Evolutionary conservation across 2,888 invertebrate genomes (phyloP), one percentile per base, ranked within the genome.

Genomic region (Morinoia aosen): DNA sequence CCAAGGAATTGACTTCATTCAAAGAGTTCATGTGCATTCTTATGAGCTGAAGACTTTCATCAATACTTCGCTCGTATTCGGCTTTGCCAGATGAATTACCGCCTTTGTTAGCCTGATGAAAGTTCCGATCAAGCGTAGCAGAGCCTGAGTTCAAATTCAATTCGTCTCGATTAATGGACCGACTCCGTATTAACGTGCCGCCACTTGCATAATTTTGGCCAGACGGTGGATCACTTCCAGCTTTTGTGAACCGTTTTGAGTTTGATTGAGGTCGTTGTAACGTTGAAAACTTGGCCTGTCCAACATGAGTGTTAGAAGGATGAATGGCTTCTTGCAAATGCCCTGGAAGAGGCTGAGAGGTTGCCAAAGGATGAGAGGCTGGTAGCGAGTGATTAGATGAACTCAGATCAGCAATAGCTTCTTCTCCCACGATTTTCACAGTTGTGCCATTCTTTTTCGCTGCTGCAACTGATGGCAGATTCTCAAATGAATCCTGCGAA

Each of bases 401-500:
- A 33, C 93, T 39, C 11, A 57, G 48, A 56, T 93, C 33, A 25
- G 93, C 25, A 57, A 8, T 39, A 40, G n/a, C 40, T n/a, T n/a
- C 11, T 5, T 95, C 61, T 3, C 56, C 40, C 10, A 12, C 7
- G 58, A 48, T 95, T 33, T n/a, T 39, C 11, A 93, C 57, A 93
- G 57, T 56, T 33, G 93, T 57, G n/a, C 93, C 56, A 33, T 93
- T 93, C 95, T 64, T 95, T 61, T 64, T 40, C 14, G 64, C 58
- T 16, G 95, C n/a, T 16, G 64, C 11, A 39, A n/a, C n/a, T 33
- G 95, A 64, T 14, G 95, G 39, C 96, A 98, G 98, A 96, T 97
- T 96, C 97, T 97, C 96, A 96, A 97, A 96, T 88, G 98, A 98
- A 97, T 98, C 98, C 96, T 98, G 97, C 39, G 99, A 98, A 25